Evolutionary conservation across 2,888 invertebrate genomes (phyloP).

Genomic region (Achlya flavicornis): DNA sequence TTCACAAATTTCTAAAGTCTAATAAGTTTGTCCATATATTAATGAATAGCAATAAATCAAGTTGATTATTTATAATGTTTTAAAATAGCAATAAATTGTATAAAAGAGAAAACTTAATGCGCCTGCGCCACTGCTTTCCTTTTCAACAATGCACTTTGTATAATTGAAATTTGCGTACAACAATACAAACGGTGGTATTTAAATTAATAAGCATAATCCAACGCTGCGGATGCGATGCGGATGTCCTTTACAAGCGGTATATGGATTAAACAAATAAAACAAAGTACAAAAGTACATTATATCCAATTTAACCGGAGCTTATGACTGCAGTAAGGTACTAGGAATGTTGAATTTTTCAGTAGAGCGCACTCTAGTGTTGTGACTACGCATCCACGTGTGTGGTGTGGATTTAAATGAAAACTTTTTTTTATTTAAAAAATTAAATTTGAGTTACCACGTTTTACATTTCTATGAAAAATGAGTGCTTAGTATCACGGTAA

Average conservation of each 20-base stretch:
- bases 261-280: slow-evolving; percentile 14
- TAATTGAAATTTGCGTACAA: slow-evolving; percentile 4
- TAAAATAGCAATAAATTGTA: neutral
- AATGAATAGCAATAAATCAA: too few relatives aligned
- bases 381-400: slow-evolving; percentile 20
- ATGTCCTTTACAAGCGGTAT: neutral
- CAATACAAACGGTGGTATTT: neutral
- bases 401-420: neutral
- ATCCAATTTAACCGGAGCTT: slow-evolving; percentile 19
- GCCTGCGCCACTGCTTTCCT: neutral
- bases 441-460: too few relatives aligned
- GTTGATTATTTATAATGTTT: too few relatives aligned
- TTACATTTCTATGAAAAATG: too few relatives aligned
- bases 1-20: too few relatives aligned
- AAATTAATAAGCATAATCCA: slow-evolving; percentile 13
- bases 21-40: too few relatives aligned
- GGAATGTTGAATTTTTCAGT: slow-evolving; percentile 31
- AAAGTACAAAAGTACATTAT: slow-evolving; percentile 14
- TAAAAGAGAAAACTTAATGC: neutral
- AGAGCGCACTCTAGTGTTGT: slow-evolving; percentile 22
- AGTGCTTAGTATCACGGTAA: neutral
- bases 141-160: neutral
- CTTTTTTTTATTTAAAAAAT: too few relatives aligned
- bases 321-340: slow-evolving; percentile 26
- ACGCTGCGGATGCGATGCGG: slow-evolving; percentile 11